phyloP scores from a whole-genome alignment of 2,797 vertebrate genomes.

The Sebastes trivittatus region DNA sequence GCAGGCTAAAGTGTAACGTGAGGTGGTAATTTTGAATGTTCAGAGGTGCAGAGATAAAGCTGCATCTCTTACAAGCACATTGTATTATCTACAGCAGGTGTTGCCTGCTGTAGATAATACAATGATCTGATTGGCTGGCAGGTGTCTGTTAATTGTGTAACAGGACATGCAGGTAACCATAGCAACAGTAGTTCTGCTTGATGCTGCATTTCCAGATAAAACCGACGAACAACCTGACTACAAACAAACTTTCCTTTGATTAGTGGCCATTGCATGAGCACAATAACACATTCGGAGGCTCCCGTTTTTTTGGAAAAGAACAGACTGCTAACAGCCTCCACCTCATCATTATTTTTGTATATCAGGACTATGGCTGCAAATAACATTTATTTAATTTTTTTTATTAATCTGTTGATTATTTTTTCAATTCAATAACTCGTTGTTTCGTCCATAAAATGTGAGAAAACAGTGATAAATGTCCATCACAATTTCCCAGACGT shows the following conservation, averaged over 20 bases:
- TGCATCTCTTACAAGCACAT: not conserved
- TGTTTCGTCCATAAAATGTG: not conserved
- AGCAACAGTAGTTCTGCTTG: not conserved
- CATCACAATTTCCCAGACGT: not conserved
- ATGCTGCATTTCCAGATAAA: not conserved
- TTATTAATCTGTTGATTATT: not conserved
- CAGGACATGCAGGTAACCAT: conserved; percentile 5
- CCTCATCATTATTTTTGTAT: not conserved
- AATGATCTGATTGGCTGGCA: not conserved
- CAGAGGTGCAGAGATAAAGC: not conserved
- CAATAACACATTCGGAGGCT: not conserved
- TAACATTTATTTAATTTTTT: not conserved
- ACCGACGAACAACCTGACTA: not conserved
- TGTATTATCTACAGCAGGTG: not conserved
- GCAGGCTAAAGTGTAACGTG: not conserved
- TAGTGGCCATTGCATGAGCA: not conserved
- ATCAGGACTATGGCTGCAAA: not conserved
- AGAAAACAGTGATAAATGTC: not conserved
- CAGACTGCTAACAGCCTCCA: not conserved
- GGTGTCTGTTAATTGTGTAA: not conserved
- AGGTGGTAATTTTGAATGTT: not conserved
- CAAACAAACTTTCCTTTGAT: not conserved
- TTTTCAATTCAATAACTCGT: not conserved
- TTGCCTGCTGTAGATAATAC: not conserved
- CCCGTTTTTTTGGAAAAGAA: not conserved